Evolutionary conservation across 1,140 invertebrate genomes (phyloP).

Genomic region (Penaeus vannamei): DNA sequence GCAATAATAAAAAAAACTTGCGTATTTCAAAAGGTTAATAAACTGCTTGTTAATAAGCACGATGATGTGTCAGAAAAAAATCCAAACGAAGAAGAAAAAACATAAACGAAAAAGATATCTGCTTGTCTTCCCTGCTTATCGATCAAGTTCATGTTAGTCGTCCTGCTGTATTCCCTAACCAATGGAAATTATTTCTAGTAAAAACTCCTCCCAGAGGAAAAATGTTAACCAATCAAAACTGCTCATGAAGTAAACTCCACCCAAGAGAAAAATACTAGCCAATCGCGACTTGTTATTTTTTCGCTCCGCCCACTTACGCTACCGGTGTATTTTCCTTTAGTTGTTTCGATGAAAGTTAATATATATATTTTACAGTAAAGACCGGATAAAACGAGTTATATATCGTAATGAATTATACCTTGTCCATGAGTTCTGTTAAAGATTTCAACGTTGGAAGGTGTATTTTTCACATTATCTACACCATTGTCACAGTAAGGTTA

Average conservation of each 20-base stretch:
- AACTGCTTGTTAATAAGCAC: no score
- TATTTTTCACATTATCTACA: no score
- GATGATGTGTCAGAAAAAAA: neutral
- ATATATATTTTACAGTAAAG: conserved; percentile 4
- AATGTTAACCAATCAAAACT: conserved; percentile 29
- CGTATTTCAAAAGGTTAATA: no score
- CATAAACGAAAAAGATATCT: conserved; percentile 5
- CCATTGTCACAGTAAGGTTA: no score
- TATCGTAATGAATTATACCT: neutral
- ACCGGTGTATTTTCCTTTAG: conserved; percentile 1
- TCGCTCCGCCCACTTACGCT: conserved; percentile 28
- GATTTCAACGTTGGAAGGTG: neutral
- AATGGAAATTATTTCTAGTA: conserved; percentile 22
- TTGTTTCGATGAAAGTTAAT: conserved; percentile 39
- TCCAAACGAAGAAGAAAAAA: neutral
- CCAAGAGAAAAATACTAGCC: conserved; percentile 34
- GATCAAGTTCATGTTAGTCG: conserved; percentile 36
- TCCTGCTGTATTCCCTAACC: conserved; percentile 4
- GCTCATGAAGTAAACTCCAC: conserved; percentile 31
- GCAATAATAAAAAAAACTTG: no score
- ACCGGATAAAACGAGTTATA: neutral
- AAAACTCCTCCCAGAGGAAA: conserved; percentile 32
- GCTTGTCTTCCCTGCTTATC: conserved; percentile 34
- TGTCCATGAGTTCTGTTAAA: neutral
- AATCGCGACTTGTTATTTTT: conserved; percentile 24